These are phyloP conservation scores for Calliphora vicina DNA, from an alignment of 1,140 invertebrate species.

Conservation along the genomic window DNA sequence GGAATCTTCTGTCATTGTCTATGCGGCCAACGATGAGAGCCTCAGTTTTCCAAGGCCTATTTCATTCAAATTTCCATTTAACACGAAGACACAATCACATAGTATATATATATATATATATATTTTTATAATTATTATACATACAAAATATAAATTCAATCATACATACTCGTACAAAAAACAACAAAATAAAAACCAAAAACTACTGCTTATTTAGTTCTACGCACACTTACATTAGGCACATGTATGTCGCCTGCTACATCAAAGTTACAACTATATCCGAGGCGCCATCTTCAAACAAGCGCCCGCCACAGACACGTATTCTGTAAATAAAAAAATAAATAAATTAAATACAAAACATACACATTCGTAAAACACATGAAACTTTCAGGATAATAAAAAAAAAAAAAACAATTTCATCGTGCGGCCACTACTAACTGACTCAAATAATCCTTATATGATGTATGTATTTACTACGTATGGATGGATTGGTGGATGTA, in stretches of 20 bases:
- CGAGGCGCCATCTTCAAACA: conserved; percentile 63
- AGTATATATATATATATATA: too few relatives aligned
- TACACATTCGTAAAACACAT: too few relatives aligned
- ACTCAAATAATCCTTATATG: too few relatives aligned
- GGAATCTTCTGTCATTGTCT: conserved; percentile 88
- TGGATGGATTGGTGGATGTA: not conserved
- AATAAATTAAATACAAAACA: conserved; percentile 11
- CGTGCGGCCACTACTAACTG: too few relatives aligned
- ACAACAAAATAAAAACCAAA: not conserved
- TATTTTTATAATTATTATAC: not conserved
- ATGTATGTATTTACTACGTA: not conserved
- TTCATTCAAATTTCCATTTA: conserved; percentile 36
- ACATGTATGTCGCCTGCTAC: conserved; percentile 64
- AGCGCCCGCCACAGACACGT: conserved; percentile 62
- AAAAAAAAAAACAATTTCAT: too few relatives aligned
- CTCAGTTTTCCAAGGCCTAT: conserved; percentile 64
- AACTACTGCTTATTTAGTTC: not conserved
- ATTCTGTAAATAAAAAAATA: conserved; percentile 48
- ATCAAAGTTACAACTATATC: conserved; percentile 64
- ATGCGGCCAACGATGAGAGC: conserved; percentile 65
- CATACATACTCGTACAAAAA: not conserved
- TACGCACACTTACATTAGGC: conserved; percentile 60
- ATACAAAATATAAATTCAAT: not conserved
- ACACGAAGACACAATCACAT: conserved; percentile 36
- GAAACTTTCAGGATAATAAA: too few relatives aligned